These are phyloP conservation scores for Megaceryle torquata DNA, from an alignment of 2,113 vertebrate genomes.

Conservation along the genomic window DNA sequence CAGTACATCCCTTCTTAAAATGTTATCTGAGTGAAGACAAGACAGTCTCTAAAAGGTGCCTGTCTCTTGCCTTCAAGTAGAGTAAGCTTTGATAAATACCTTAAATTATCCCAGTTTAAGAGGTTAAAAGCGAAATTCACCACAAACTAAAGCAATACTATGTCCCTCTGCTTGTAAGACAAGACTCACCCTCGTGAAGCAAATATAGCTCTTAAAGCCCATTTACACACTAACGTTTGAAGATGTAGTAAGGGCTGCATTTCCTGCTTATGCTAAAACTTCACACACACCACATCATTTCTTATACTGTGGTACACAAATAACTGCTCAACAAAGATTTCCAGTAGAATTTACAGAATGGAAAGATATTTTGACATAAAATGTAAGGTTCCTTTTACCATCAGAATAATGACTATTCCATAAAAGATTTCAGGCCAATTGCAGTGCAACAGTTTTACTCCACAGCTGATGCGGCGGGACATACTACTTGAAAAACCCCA, in stretches of 20 bases:
- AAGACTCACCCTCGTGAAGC: neutral
- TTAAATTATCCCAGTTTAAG: neutral
- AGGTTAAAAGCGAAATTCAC: neutral
- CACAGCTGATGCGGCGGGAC: neutral
- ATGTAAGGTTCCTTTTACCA: neutral
- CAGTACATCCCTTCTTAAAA: neutral
- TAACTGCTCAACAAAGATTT: neutral
- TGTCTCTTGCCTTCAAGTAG: fast-evolving
- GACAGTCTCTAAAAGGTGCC: neutral
- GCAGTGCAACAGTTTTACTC: neutral
- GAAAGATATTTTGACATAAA: neutral
- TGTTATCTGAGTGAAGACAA: neutral
- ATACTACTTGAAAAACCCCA: neutral
- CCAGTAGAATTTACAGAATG: neutral
- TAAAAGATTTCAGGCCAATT: neutral
- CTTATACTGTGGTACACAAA: neutral
- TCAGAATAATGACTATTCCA: neutral
- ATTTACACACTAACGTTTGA: neutral
- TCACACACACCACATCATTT: neutral
- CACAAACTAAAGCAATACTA: neutral
- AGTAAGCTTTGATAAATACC: neutral
- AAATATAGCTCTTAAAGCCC: neutral
- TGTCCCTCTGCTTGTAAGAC: neutral
- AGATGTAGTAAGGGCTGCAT: neutral
- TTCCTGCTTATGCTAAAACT: neutral